These are phyloP conservation scores for Tympanoctomys barrerae DNA, from an alignment of 2,797 vertebrate species.

Conservation along the genomic window DNA sequence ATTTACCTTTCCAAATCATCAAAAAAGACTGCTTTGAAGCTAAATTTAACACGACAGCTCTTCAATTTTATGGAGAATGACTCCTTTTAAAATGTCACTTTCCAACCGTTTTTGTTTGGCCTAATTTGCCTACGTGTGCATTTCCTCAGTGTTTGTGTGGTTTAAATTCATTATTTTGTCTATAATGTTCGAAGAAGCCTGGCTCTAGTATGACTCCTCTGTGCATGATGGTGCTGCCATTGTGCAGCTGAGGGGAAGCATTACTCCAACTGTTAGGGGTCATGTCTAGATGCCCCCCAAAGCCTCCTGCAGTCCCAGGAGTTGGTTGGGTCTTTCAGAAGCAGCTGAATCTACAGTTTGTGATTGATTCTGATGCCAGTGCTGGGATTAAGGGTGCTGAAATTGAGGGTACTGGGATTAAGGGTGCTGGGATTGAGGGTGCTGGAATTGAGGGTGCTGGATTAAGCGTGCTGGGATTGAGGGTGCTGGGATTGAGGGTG, in stretches of 20 bases:
- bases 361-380: accelerated
- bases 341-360: neutral
- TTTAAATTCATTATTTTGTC: neutral
- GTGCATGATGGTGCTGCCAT: neutral
- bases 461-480: no score
- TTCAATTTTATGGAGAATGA: neutral
- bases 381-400: neutral
- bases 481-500: no score
- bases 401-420: no score
- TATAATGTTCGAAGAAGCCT: neutral
- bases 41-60: neutral
- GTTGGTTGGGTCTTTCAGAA: neutral
- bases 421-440: neutral
- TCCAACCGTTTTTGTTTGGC: neutral
- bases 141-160: neutral
- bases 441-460: no score
- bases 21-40: neutral
- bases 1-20: neutral
- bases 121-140: neutral
- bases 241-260: neutral
- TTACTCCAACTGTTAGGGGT: neutral
- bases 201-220: neutral
- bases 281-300: neutral
- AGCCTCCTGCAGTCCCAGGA: neutral
- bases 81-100: neutral